A percentile compares a stretch with the other conserved stretches of the same genome.
phyloP scores from a whole-genome alignment of 2,888 invertebrate genomes.

The Cryptocephalus moraei region DNA sequence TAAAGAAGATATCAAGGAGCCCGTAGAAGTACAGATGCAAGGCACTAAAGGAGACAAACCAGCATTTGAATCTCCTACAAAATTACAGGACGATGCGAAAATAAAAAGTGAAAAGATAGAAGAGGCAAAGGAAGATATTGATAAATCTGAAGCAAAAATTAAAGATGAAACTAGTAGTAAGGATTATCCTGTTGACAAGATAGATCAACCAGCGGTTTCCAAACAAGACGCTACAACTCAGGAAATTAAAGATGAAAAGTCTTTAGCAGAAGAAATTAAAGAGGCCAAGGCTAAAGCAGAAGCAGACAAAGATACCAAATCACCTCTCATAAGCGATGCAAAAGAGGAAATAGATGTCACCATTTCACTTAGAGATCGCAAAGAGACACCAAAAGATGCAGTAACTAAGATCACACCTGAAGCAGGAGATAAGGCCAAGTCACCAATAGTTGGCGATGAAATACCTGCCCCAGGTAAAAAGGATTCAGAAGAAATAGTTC shows the following conservation, averaged over 20 bases:
- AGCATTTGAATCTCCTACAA: background rate
- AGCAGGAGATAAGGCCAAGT: background rate
- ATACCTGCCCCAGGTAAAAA: no score
- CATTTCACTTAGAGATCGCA: background rate
- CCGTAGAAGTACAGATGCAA: background rate
- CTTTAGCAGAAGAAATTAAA: background rate
- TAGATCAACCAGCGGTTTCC: no score
- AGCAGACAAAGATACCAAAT: background rate
- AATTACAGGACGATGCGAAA: background rate
- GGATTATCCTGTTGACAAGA: no score
- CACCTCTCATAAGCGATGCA: background rate
- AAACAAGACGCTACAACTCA: background rate
- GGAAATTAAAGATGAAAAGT: background rate
- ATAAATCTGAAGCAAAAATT: no score
- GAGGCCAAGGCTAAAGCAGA: background rate
- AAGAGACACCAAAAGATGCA: background rate
- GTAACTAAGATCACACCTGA: background rate
- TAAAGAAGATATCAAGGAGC: background rate
- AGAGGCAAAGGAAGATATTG: conserved; percentile 17
- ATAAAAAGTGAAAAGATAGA: conserved; percentile 15
- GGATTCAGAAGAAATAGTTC: no score
- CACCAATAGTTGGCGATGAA: background rate
- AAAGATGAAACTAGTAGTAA: no score
- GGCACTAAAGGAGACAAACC: background rate
- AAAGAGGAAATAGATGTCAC: background rate